Base-by-base conservation (phyloP, 1,140 invertebrate species). In the Hycleus cichorii region DNA sequence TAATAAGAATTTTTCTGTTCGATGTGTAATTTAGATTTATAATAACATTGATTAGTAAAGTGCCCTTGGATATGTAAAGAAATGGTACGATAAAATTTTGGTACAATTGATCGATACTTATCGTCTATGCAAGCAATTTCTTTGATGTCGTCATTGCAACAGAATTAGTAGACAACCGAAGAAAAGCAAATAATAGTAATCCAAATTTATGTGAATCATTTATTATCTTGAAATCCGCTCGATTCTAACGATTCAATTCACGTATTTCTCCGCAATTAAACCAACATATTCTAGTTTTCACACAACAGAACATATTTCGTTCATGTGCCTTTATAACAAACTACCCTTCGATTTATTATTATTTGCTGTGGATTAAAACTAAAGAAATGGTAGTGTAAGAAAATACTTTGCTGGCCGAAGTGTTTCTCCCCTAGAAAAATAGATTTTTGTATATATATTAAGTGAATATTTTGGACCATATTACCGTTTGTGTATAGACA, bases 381-480 rank as follows among this genome's bases (percentile, higher is more conserved):
- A 55, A 47, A 24, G 11, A 47, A 47, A 46, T 7, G 32, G 7
- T 32, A 26, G n/a, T n/a, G 38, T 43, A 43, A 49, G 9, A 26
- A 43, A 32, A 26, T 18, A 49, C 62, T 63, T 63, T 49, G 62
- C 62, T 48, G 62, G 62, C 38, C 62, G 54, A 63, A 63, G 59
- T 57, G 39, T 57, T 47, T 51, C 47, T 18, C 18, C 18, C 18
- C 18, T 18, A 18, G 18, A 18, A 18, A 18, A 18, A 18, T 18
- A 18, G 18, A 12, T 47, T 24, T 47, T 25, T 44, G 32, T 46
- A 60, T 48, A 49, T 44, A 42, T 53, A 39, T 57, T 53, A 48
- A 4, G 38, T 44, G 40, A 59, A 63, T 53, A 62, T 58, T 63
- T 62, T 55, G 64, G 60, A 64, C 64, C 59, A 64, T 66, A 52